Conservation (phyloP, 2,113 vertebrate genomes). For the Poeciliopsis prolifica region DNA sequence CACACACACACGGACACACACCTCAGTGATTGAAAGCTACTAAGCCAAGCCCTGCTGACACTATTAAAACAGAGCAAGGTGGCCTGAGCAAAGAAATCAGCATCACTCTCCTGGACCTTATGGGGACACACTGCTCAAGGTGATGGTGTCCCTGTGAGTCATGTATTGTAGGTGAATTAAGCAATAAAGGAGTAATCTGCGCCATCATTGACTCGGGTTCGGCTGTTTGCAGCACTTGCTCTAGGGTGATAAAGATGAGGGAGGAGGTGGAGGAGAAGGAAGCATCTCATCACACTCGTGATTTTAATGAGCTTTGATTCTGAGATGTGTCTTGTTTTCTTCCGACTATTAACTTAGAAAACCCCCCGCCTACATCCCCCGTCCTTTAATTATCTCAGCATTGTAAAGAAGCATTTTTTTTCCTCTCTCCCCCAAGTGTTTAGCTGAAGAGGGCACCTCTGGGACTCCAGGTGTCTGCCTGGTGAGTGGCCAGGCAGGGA, state of each 20-base stretch:
- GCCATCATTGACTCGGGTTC: constrained; percentile 59
- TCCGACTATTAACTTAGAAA: constrained; percentile 48
- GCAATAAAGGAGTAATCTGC: constrained; percentile 69
- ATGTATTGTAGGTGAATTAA: constrained; percentile 63
- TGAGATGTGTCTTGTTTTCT: constrained; percentile 63
- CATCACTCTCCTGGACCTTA: constrained; percentile 47
- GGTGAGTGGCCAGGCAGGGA: constrained; percentile 79
- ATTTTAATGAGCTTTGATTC: constrained; percentile 73
- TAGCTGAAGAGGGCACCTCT: constrained; percentile 62
- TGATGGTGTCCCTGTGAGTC: constrained; percentile 53
- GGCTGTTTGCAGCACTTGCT: constrained; percentile 63
- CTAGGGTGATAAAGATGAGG: constrained; percentile 63
- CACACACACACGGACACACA: constrained; percentile 14
- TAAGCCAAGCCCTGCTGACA: constrained; percentile 68
- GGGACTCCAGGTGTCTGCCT: constrained; percentile 76
- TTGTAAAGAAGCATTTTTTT: constrained; percentile 39
- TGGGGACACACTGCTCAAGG: constrained; percentile 59
- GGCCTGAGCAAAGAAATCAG: constrained; percentile 60
- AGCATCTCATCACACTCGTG: constrained; percentile 60
- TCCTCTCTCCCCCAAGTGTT: constrained; percentile 46
- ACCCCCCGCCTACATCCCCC: constrained; percentile 50
- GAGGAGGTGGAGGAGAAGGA: constrained; percentile 30
- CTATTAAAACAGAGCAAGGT: constrained; percentile 66
- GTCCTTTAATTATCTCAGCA: constrained; percentile 66
- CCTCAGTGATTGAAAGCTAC: constrained; percentile 65